Conservation (phyloP, 2,113 vertebrate species). For the Lynx canadensis region DNA sequence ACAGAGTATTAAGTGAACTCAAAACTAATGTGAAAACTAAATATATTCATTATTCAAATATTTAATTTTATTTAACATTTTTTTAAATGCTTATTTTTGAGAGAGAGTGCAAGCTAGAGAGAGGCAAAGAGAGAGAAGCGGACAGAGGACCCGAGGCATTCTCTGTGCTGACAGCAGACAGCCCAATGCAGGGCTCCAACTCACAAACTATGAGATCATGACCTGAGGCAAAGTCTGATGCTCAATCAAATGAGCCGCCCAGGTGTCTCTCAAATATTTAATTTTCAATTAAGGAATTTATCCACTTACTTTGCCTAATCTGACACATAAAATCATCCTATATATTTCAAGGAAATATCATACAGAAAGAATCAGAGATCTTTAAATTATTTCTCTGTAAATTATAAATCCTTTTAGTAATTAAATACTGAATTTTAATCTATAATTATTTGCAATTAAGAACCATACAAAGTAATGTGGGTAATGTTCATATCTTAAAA, state of each 20-base stretch:
- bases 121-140: no score
- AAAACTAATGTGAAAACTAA: not conserved
- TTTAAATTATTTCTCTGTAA: not conserved
- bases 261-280: not conserved
- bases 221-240: no score
- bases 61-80: not conserved
- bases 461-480: not conserved
- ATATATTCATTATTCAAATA: not conserved
- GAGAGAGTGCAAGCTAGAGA: no score
- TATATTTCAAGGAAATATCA: not conserved
- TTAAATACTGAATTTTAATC: not conserved
- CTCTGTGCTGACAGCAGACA: no score
- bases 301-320: not conserved
- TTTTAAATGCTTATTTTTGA: no score
- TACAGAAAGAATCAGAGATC: not conserved
- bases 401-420: not conserved
- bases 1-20: not conserved
- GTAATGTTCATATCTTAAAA: not conserved
- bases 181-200: no score
- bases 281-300: not conserved
- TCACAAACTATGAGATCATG: no score
- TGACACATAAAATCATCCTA: not conserved
- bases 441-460: not conserved
- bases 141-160: no score
- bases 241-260: no score